These are phyloP conservation scores for Listronotus bonariensis DNA, from an alignment of 1,140 invertebrate genomes.

Conservation along the genomic window DNA sequence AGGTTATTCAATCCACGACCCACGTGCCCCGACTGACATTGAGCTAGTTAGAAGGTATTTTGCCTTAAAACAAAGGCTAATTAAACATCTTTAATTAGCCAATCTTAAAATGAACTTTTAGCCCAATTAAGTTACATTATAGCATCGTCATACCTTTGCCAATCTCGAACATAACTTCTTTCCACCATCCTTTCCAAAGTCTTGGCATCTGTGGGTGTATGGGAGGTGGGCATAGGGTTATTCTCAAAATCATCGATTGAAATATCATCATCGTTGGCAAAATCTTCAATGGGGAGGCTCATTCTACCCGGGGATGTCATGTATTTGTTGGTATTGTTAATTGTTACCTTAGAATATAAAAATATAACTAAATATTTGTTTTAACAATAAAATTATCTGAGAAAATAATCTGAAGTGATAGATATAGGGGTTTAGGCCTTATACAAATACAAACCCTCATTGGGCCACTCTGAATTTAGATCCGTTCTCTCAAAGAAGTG, in stretches of 20 bases:
- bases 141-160: slow-evolving; percentile 65
- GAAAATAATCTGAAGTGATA: no score
- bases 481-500: no score
- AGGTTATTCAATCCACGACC: no score
- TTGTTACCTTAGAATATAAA: slow-evolving; percentile 14
- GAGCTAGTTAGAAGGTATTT: no score
- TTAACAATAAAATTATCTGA: neutral
- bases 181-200: slow-evolving; percentile 86
- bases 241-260: slow-evolving; percentile 73
- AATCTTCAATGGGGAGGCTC: slow-evolving; percentile 65
- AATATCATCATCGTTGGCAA: slow-evolving; percentile 71
- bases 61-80: no score
- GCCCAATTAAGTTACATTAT: no score
- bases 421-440: no score
- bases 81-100: no score
- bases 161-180: slow-evolving; percentile 90
- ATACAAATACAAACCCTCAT: no score
- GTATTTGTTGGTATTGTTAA: slow-evolving; percentile 59
- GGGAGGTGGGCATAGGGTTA: slow-evolving; percentile 48
- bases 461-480: no score
- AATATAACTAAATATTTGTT: neutral
- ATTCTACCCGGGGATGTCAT: slow-evolving; percentile 68
- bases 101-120: no score
- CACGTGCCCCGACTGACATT: no score
- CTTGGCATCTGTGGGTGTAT: slow-evolving; percentile 72